Conservation (phyloP, 2,113 vertebrate genomes). For the Corydoras sp. region DNA sequence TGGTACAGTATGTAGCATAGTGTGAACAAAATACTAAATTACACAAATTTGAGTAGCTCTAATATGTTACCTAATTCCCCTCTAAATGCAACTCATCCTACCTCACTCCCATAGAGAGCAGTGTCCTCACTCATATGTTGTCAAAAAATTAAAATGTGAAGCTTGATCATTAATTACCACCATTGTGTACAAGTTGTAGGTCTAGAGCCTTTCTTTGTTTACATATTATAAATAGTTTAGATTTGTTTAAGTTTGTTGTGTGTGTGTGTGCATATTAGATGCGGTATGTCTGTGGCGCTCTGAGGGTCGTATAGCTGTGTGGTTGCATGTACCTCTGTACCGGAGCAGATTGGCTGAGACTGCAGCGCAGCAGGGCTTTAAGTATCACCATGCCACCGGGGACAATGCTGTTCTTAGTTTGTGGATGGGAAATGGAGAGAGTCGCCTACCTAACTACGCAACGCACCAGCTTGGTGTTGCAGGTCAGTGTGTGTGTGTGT, state of each 20-base stretch:
- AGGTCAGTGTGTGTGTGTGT: constrained; percentile 63
- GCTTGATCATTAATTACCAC: too few relatives aligned
- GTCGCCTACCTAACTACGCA: constrained; percentile 75
- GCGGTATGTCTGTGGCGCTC: constrained; percentile 71
- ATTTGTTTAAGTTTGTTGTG: neutral
- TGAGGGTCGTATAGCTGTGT: constrained; percentile 72
- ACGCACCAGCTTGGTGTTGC: constrained; percentile 91
- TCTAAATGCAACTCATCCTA: too few relatives aligned
- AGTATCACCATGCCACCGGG: constrained; percentile 77
- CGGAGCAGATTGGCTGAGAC: constrained; percentile 66
- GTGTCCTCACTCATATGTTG: too few relatives aligned
- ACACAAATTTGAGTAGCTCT: too few relatives aligned
- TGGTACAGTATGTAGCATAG: too few relatives aligned
- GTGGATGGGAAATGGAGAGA: constrained; percentile 77
- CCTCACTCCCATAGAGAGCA: too few relatives aligned
- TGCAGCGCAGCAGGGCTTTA: constrained; percentile 77
- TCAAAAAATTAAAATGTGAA: too few relatives aligned
- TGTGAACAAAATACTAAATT: too few relatives aligned
- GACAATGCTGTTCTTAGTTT: constrained; percentile 68
- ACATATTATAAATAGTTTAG: too few relatives aligned
- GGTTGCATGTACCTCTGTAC: constrained; percentile 80
- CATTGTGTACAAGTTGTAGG: too few relatives aligned
- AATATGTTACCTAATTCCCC: too few relatives aligned
- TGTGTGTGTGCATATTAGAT: constrained; percentile 51
- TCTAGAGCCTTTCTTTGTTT: too few relatives aligned